phyloP scores from a whole-genome alignment of 2,113 vertebrate genomes.

The Damaliscus lunatus region DNA sequence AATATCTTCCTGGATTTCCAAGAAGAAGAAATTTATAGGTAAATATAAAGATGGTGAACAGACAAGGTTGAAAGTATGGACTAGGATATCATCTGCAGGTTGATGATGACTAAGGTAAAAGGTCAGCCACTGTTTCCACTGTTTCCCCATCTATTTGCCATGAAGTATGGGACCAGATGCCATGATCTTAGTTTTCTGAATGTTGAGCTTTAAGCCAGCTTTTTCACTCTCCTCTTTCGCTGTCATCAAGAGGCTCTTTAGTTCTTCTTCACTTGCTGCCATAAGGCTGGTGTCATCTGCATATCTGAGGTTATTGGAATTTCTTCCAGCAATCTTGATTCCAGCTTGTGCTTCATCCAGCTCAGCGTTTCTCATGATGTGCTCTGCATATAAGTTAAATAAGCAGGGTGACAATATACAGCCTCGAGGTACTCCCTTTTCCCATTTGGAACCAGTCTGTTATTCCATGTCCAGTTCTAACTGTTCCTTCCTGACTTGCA shows the following conservation, averaged over 20 bases:
- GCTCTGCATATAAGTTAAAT: not conserved
- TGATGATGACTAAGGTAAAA: not conserved
- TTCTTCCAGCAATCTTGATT: not conserved
- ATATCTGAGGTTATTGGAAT: not conserved
- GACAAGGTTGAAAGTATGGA: not conserved
- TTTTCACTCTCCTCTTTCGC: not conserved
- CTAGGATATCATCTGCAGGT: not conserved
- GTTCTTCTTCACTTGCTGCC: not conserved
- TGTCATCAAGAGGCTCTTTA: not conserved
- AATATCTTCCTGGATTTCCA: conserved; percentile 9
- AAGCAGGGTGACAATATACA: not conserved
- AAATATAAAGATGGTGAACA: not conserved
- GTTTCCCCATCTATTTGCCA: not conserved
- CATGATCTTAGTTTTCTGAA: not conserved
- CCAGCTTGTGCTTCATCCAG: not conserved
- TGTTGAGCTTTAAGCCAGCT: not conserved
- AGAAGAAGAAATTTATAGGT: not conserved
- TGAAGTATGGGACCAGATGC: not conserved
- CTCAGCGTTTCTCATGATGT: not conserved
- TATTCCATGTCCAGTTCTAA: not conserved
- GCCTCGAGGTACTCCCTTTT: not conserved
- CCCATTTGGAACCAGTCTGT: not conserved
- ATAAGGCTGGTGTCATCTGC: not conserved
- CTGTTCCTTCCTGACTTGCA: not conserved
- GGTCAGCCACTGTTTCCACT: not conserved